Conservation (phyloP, 2,113 vertebrate species). For the Sprattus sprattus region DNA sequence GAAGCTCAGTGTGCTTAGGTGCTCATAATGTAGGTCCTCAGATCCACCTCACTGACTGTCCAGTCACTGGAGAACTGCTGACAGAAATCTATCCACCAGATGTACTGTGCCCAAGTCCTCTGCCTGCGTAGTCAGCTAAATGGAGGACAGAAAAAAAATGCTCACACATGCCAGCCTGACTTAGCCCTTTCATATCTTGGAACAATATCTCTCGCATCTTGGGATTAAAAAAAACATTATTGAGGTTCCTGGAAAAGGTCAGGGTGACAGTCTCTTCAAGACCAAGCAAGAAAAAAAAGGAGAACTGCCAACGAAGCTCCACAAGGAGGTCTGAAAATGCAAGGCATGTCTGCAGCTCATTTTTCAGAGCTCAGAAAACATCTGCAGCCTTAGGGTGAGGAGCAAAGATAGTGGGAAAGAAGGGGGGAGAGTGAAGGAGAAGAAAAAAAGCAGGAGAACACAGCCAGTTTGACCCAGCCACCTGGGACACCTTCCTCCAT, state of each 20-base stretch:
- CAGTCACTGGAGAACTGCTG: constrained; percentile 74
- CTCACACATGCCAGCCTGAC: constrained; percentile 50
- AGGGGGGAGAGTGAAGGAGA: constrained; percentile 29
- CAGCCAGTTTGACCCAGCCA: constrained; percentile 71
- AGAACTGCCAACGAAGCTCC: constrained; percentile 59
- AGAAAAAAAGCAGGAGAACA: not conserved
- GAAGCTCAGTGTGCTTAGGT: constrained; percentile 74
- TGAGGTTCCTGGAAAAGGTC: constrained; percentile 40
- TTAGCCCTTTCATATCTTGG: constrained; percentile 54
- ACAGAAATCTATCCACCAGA: constrained; percentile 78
- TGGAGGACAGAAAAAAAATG: constrained; percentile 45
- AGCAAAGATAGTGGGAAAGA: constrained; percentile 45
- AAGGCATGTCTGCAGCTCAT: constrained; percentile 70
- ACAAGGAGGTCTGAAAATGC: constrained; percentile 69
- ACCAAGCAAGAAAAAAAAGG: constrained; percentile 41
- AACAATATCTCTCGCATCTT: constrained; percentile 57
- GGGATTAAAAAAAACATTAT: constrained; percentile 41
- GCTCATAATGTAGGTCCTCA: constrained; percentile 93
- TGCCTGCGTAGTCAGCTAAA: constrained; percentile 66
- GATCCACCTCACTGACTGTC: constrained; percentile 74
- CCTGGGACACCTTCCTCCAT: constrained; percentile 78
- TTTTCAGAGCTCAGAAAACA: constrained; percentile 57
- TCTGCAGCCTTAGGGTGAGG: constrained; percentile 60
- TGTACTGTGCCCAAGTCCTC: constrained; percentile 61
- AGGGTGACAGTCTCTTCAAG: constrained; percentile 33